Base-by-base conservation (phyloP, 2,113 vertebrate genomes). In the Dolichotis patagonum region DNA sequence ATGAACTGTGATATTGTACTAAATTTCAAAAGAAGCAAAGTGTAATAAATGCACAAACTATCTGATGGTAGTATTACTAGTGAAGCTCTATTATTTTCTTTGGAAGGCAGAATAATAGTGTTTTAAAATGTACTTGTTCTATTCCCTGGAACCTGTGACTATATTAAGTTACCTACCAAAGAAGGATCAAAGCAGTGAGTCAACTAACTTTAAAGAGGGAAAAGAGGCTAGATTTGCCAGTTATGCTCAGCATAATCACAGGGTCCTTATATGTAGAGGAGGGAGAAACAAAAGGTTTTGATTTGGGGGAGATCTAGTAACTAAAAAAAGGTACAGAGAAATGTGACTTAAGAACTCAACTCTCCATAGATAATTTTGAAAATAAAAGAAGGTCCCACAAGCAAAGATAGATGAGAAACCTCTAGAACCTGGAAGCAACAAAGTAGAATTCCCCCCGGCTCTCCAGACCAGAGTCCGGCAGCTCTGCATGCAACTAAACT, bases 21-120 rank as follows among this genome's bases (percentile, higher is more conserved):
- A 84, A 90, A 80, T 87, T 90, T 90, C 54, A 58, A 30, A 54
- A 82, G 38, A 95, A 83, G 58, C 52, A 56, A 97, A 81, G 0
- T 81, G 16, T 41, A 49, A 81, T 85, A 11, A 26, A 28, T 73
- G 19, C 56, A 3, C 8, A 69, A 82, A 22, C 38, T 77, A 3
- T 85, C 30, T 69, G 7, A 41, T n/a, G 20, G 1, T 49, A 11
- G 6, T 81, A 56, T 46, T 89, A 26, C 49, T 87, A 17, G 5
- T 67, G 19, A 91, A 88, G 17, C 65, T 93, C 8, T 54, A 28
- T 46, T 85, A 81, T 30, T 69, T 85, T 52, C 77, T 73, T 32
- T 75, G 62, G 43, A 30, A 32, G 38, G 35, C 14, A 52, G 56
- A 54, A 65, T 91, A 63, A 85, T 65, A 1, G 4, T 52, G 12